phyloP scores from a whole-genome alignment of 2,888 invertebrate species.

The Argyresthia goedartella region DNA sequence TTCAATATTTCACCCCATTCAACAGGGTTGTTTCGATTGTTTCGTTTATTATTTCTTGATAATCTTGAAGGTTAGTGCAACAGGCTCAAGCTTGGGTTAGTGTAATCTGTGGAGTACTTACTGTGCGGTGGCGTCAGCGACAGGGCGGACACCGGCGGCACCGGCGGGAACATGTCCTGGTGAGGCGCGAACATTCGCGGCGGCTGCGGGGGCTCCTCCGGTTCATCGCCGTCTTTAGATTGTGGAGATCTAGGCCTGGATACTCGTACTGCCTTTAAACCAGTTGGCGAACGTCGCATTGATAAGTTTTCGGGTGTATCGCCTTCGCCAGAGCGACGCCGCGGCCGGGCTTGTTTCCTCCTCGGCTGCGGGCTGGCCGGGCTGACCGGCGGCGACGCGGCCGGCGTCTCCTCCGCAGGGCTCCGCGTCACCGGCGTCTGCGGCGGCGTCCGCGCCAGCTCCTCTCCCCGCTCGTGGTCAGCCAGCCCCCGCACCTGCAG shows the following conservation, averaged over 20 bases:
- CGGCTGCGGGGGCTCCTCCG: conserved; percentile 66
- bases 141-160: conserved; percentile 77
- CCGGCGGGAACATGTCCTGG: conserved; percentile 79
- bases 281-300: conserved; percentile 66
- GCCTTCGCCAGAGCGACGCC: conserved; percentile 84
- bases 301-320: conserved; percentile 73
- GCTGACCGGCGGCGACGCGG: conserved; percentile 59
- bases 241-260: conserved; percentile 51
- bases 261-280: conserved; percentile 50
- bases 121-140: conserved; percentile 87
- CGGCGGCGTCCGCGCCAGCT: conserved; percentile 48
- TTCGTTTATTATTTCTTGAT: no score
- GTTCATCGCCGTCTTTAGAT: conserved; percentile 43
- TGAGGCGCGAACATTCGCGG: conserved; percentile 68
- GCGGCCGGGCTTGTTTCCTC: conserved; percentile 87
- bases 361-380: conserved; percentile 87
- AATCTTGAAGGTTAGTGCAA: no score
- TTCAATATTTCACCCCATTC: no score
- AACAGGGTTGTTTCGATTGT: no score
- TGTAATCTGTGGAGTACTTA: no score
- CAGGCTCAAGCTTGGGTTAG: no score
- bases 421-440: no score
- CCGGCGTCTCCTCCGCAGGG: conserved; percentile 53
- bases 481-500: conserved; percentile 86
- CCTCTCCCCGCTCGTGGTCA: conserved; percentile 70